A percentile compares a stretch with the other conserved stretches of the same genome.
Evolutionary conservation across 2,113 vertebrate species (phyloP).

Genomic region (Bufo gargarizans): DNA sequence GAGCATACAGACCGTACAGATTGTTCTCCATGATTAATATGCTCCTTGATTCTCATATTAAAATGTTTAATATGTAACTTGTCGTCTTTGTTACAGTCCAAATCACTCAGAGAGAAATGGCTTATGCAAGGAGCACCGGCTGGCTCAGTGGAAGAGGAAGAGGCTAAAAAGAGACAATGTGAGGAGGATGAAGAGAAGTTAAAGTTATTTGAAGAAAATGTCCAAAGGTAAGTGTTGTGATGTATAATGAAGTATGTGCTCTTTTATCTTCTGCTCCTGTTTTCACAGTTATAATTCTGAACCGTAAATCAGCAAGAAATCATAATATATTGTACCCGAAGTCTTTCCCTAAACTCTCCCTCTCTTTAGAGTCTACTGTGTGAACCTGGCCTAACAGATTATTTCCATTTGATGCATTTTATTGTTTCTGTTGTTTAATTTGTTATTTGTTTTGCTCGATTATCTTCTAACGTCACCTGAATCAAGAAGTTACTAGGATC

Average conservation of each 20-base stretch:
- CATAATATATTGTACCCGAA: no score
- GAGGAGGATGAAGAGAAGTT: conserved; percentile 89
- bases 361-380: neutral
- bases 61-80: neutral
- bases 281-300: neutral
- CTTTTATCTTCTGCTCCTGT: neutral
- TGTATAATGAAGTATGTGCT: neutral
- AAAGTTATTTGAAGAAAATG: conserved; percentile 87
- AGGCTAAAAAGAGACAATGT: conserved; percentile 83
- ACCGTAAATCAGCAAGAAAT: no score
- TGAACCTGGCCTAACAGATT: neutral
- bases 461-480: neutral
- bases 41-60: neutral
- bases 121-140: conserved; percentile 89
- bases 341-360: neutral
- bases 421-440: neutral
- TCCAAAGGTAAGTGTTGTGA: conserved; percentile 82
- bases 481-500: neutral
- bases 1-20: no score
- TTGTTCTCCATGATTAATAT: no score
- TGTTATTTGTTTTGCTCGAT: no score
- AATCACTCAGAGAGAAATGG: conserved; percentile 96
- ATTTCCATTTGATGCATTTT: neutral
- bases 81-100: conserved; percentile 79
- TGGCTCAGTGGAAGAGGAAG: conserved; percentile 83